Conservation (phyloP, 2,113 vertebrate species). For the rabbit (Oryctolagus cuniculus) region DNA sequence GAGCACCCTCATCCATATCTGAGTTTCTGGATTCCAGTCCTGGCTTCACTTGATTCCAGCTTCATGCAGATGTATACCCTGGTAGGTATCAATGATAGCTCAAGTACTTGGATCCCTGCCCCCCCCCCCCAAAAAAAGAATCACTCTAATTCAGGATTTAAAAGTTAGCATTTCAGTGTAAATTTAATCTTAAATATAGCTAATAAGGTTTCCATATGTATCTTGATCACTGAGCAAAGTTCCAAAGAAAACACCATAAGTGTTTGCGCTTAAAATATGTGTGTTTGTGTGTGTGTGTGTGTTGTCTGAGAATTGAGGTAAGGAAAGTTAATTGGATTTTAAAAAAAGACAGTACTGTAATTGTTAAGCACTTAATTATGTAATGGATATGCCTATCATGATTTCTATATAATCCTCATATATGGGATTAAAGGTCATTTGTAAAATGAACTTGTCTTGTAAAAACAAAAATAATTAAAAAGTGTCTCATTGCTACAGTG, state of each 20-base stretch:
- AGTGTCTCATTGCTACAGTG: constrained; percentile 52
- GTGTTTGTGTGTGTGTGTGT: background rate
- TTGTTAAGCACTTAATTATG: constrained; percentile 58
- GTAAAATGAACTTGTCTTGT: constrained; percentile 68
- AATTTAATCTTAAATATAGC: constrained; percentile 50
- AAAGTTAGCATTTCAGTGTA: constrained; percentile 39
- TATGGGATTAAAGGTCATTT: constrained; percentile 71
- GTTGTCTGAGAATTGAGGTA: constrained; percentile 53
- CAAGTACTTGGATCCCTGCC: no score
- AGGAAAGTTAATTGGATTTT: constrained; percentile 62
- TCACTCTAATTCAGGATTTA: constrained; percentile 32
- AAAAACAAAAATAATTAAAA: constrained; percentile 67
- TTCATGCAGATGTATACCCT: no score
- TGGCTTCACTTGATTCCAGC: no score
- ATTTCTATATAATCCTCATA: constrained; percentile 55
- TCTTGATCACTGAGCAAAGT: constrained; percentile 44
- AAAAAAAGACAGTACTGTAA: constrained; percentile 62
- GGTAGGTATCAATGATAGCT: no score
- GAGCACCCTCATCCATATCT: no score
- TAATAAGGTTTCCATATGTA: constrained; percentile 43
- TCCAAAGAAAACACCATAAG: constrained; percentile 60
- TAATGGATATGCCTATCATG: constrained; percentile 42
- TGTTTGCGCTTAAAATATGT: constrained; percentile 49
- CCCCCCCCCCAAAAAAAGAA: background rate
- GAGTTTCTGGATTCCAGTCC: no score